Percentiles rank a stretch among this genome's conserved stretches.
Evolutionary conservation across 1,140 invertebrate genomes (phyloP).

Genomic region (Eubasilissa regina): DNA sequence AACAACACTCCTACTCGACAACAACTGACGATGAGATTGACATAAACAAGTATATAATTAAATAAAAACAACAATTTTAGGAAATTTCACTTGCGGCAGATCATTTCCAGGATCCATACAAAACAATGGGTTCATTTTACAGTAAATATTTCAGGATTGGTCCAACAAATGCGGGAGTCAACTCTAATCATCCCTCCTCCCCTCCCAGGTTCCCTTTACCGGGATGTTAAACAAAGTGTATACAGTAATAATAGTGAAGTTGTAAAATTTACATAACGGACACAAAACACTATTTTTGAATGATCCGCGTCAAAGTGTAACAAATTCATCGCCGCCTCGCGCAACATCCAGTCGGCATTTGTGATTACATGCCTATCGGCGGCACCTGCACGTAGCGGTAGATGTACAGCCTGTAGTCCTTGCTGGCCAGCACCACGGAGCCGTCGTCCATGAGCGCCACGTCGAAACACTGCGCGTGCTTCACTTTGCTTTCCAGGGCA

Average conservation of each 20-base stretch:
- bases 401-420: slow-evolving; percentile 99
- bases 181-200: slow-evolving; percentile 21
- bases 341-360: slow-evolving; percentile 1
- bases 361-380: slow-evolving; percentile 86
- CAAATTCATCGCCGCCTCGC: slow-evolving; percentile 27
- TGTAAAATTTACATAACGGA: slow-evolving; percentile 31
- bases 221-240: slow-evolving; percentile 27
- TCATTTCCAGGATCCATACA: slow-evolving; percentile 57
- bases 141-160: slow-evolving; percentile 53
- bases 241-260: slow-evolving; percentile 30
- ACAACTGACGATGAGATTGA: slow-evolving; percentile 47
- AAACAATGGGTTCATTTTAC: slow-evolving; percentile 54
- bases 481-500: slow-evolving; percentile 98
- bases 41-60: slow-evolving; percentile 46
- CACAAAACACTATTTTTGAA: slow-evolving; percentile 33
- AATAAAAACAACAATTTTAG: slow-evolving; percentile 54
- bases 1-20: slow-evolving; percentile 31
- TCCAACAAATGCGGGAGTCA: slow-evolving; percentile 56
- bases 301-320: slow-evolving; percentile 39
- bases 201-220: slow-evolving; percentile 16
- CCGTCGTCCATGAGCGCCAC: slow-evolving; percentile 99
- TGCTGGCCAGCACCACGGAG: slow-evolving; percentile 98
- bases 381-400: slow-evolving; percentile 95
- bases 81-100: slow-evolving; percentile 55
- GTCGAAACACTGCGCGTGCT: slow-evolving; percentile 99